Conservation (phyloP, 2,797 vertebrate genomes). For the Hylomyscus alleni region DNA sequence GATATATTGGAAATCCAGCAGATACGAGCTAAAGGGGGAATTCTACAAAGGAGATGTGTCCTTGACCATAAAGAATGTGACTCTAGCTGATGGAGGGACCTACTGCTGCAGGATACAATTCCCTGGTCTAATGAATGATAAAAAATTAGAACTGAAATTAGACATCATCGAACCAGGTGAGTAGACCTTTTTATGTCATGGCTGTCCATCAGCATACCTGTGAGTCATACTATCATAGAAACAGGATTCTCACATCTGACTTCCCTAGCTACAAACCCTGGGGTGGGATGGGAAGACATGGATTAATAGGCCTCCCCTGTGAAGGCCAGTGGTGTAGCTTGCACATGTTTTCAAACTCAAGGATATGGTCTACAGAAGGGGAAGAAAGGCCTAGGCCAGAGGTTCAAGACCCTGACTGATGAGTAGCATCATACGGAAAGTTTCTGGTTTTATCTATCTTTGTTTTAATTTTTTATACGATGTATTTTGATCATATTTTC, state of each 20-base stretch:
- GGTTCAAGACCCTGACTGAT: background rate
- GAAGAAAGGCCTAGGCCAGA: background rate
- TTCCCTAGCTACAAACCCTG: background rate
- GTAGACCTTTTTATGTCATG: slow-evolving; percentile 39
- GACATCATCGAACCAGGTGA: slow-evolving; percentile 88
- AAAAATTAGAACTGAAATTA: slow-evolving; percentile 81
- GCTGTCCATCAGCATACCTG: background rate
- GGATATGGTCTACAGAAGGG: background rate
- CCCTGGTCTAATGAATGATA: slow-evolving; percentile 91
- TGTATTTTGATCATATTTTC: background rate
- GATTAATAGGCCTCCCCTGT: background rate
- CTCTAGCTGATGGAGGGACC: slow-evolving; percentile 88
- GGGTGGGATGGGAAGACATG: background rate
- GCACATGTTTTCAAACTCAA: background rate
- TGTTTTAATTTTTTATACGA: background rate
- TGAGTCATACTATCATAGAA: background rate
- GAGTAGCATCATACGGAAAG: background rate
- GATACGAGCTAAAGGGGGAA: slow-evolving; percentile 89
- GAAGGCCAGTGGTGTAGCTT: background rate
- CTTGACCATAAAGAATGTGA: slow-evolving; percentile 89
- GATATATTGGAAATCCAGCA: slow-evolving; percentile 73
- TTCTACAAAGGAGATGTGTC: slow-evolving; percentile 88
- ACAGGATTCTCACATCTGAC: background rate
- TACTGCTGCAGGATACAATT: slow-evolving; percentile 94
- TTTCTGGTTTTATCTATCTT: background rate